Evolutionary conservation across 2,888 invertebrate species (phyloP).

Genomic region (Sussaba pulchella): DNA sequence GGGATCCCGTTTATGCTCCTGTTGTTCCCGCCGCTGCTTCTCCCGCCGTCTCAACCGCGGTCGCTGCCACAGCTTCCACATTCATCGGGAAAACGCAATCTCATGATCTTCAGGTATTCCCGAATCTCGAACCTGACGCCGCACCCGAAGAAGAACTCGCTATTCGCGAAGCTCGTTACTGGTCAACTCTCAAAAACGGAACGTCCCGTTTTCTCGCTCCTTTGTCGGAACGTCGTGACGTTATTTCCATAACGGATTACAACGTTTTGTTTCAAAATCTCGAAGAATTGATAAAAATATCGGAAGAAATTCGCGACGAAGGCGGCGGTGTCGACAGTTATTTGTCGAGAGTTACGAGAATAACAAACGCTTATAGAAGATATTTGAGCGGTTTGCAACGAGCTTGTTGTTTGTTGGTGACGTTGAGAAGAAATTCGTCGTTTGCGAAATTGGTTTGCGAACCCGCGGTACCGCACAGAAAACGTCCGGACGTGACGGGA

Average conservation of each 20-base stretch:
- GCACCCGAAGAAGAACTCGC: conserved; percentile 91
- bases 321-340: conserved; percentile 87
- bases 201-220: conserved; percentile 92
- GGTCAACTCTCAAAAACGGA: conserved; percentile 91
- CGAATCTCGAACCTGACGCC: conserved; percentile 85
- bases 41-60: too few relatives aligned
- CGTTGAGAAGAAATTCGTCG: conserved; percentile 87
- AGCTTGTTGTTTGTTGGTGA: conserved; percentile 93
- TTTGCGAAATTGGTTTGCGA: conserved; percentile 93
- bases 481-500: conserved; percentile 93
- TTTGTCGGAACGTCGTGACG: conserved; percentile 90
- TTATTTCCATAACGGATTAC: conserved; percentile 91
- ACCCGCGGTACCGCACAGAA: conserved; percentile 90
- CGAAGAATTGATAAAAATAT: conserved; percentile 92
- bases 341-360: conserved; percentile 89
- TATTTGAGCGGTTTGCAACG: conserved; percentile 94
- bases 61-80: too few relatives aligned
- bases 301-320: conserved; percentile 93
- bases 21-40: too few relatives aligned
- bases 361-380: conserved; percentile 92
- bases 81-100: conserved; percentile 63
- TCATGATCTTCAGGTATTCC: conserved; percentile 76
- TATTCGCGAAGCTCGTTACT: conserved; percentile 92
- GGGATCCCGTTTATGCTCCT: conserved; percentile 61
- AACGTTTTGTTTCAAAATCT: conserved; percentile 93